Evolutionary conservation across 2,113 vertebrate genomes (phyloP), one percentile per base, ranked within the genome.

Genomic region (Sakesphorus luctuosus): DNA sequence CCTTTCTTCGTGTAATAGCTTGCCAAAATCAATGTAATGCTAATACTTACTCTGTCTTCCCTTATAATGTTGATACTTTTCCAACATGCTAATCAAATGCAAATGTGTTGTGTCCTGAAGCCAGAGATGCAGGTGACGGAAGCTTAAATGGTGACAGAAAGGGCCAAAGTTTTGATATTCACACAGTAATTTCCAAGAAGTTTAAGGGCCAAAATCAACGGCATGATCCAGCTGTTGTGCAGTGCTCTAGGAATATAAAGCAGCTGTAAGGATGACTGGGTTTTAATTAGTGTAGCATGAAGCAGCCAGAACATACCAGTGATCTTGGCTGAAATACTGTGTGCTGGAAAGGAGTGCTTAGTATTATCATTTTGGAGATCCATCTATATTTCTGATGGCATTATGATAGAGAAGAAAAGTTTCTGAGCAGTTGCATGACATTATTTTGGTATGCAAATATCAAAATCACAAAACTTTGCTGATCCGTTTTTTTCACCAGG

Each of bases 291-390:
- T 90, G 75, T 35, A 88, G 67, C 1, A 0, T 80, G 90, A 95
- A 92, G 90, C 19, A 90, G 85, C 82, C 93, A 94, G 87, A 83
- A 74, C 91, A 93, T 80, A 85, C n/a, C 67, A 61, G 38, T 40
- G 67, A 50, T 83, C 78, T 90, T 85, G 90, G 79, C 88, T 84
- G 85, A 84, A 90, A 71, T n/a, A 21, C 52, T 35, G 29, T 50
- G 23, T 65, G 73, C 86, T 93, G 75, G 79, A 36, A 90, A 74
- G 49, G 11, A 91, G 36, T 20, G 35, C 74, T 76, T 29, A 55
- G 38, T 19, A 10, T 62, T 90, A 86, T 21, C 72, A 56, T 31
- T 90, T 62, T 86, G 92, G 63, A 78, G 52, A 68, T 78, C 53
- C 2, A 0, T 81, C 88, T 72, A 31, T 44, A 56, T 86, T 92